These are phyloP conservation scores for Buphagus erythrorhynchus DNA, from an alignment of 2,797 vertebrate genomes.

Conservation along the genomic window DNA sequence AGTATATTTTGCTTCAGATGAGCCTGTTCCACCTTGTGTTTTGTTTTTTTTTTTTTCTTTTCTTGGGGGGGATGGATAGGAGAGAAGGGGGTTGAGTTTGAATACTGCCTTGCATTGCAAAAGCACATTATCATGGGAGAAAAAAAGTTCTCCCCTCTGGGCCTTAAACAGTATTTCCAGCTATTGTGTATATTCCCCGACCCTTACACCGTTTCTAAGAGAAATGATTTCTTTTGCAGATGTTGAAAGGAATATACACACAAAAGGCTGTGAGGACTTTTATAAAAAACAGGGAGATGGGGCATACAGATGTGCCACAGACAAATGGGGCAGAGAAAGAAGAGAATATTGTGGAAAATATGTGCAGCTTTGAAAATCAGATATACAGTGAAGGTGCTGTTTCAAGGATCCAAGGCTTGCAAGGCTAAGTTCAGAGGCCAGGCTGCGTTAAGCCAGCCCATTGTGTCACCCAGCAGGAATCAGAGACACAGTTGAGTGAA, in stretches of 20 bases:
- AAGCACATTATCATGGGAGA: slow-evolving; percentile 36
- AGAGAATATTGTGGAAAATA: not conserved
- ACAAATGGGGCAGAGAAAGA: not conserved
- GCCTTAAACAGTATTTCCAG: slow-evolving; percentile 69
- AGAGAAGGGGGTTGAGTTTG: not conserved
- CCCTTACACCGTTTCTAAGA: slow-evolving; percentile 29
- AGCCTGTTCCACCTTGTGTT: slow-evolving; percentile 41
- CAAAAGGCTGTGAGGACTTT: not conserved
- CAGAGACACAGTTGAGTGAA: slow-evolving; percentile 35
- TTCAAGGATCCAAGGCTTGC: not conserved
- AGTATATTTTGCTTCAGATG: slow-evolving; percentile 58
- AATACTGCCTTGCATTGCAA: slow-evolving; percentile 20
- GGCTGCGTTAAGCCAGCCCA: slow-evolving; percentile 6
- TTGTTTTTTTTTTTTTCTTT: not conserved
- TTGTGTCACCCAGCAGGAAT: slow-evolving; percentile 54
- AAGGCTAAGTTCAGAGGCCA: slow-evolving; percentile 23
- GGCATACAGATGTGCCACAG: slow-evolving; percentile 12
- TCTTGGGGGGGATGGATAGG: accelerated
- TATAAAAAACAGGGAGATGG: not conserved
- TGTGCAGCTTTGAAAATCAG: not conserved
- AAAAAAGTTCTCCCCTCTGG: slow-evolving; percentile 52
- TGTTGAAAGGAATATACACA: slow-evolving; percentile 35
- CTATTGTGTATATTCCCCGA: slow-evolving; percentile 47
- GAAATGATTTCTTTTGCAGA: slow-evolving; percentile 68
- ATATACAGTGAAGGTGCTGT: slow-evolving; percentile 15